These are phyloP conservation scores for Vanacampus margaritifer DNA, from an alignment of 2,113 vertebrate genomes.

Conservation along the genomic window DNA sequence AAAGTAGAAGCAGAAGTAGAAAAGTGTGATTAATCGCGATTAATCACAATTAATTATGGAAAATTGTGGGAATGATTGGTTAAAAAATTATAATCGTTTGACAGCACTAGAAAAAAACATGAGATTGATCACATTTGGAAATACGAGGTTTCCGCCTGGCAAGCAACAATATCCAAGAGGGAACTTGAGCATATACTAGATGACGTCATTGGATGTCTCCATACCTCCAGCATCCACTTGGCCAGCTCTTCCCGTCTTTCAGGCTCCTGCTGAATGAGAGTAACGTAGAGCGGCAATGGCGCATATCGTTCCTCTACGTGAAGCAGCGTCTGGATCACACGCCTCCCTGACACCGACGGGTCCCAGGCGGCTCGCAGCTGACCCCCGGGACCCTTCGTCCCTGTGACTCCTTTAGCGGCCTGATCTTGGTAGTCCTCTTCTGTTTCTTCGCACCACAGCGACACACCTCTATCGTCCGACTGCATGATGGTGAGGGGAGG, in stretches of 20 bases:
- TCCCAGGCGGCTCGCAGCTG: constrained; percentile 71
- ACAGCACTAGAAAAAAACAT: too few species aligned
- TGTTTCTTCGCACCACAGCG: constrained; percentile 75
- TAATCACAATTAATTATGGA: too few species aligned
- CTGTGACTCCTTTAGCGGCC: background rate
- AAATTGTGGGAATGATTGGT: too few species aligned
- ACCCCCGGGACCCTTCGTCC: background rate
- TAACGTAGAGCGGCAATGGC: constrained; percentile 69
- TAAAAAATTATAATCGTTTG: too few species aligned
- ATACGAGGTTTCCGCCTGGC: too few species aligned
- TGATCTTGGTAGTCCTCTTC: constrained; percentile 36
- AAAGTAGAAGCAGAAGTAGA: too few species aligned
- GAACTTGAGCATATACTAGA: background rate
- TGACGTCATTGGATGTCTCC: background rate
- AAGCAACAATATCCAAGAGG: too few species aligned
- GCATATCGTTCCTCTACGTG: constrained; percentile 69
- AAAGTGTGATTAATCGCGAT: too few species aligned
- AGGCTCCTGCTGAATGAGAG: constrained; percentile 71
- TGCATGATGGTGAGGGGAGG: constrained; percentile 14
- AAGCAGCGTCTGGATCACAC: constrained; percentile 73
- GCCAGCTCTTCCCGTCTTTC: constrained; percentile 70
- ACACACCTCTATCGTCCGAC: constrained; percentile 47
- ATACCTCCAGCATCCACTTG: constrained; percentile 77
- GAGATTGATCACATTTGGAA: too few species aligned
- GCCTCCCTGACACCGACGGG: constrained; percentile 67